Conservation (phyloP, 1,140 invertebrate species). For the Heliconius hewitsoni region DNA sequence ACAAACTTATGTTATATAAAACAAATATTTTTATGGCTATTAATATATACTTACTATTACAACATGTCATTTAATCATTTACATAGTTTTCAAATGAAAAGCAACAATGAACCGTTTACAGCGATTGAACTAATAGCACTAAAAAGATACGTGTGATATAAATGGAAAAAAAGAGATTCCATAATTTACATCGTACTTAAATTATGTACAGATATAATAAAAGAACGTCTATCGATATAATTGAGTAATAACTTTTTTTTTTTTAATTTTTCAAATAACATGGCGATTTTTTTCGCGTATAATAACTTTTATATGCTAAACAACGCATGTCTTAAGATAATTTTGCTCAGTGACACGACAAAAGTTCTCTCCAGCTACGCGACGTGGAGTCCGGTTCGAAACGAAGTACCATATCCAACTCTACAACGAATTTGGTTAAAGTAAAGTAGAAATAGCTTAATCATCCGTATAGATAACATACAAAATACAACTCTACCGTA, state of each 20-base stretch:
- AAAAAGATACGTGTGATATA: conserved; percentile 58
- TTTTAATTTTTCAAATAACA: conserved; percentile 22
- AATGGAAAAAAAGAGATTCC: conserved; percentile 78
- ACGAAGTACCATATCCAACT: conserved; percentile 23
- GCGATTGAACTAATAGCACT: conserved; percentile 68
- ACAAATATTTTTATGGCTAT: conserved; percentile 80
- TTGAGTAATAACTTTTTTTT: conserved; percentile 14
- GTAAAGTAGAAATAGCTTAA: conserved; percentile 12
- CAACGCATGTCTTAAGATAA: conserved; percentile 12
- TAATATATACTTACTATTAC: conserved; percentile 78
- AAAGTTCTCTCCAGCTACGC: background rate
- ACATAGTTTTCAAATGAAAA: conserved; percentile 76
- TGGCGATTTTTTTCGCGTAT: conserved; percentile 15
- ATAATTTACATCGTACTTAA: conserved; percentile 73
- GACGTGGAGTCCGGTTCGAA: conserved; percentile 15
- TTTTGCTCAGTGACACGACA: conserved; percentile 7
- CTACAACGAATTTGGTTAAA: conserved; percentile 18
- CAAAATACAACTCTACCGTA: conserved; percentile 35
- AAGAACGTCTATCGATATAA: conserved; percentile 52
- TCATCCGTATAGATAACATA: conserved; percentile 26
- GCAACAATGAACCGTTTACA: conserved; percentile 74
- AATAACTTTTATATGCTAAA: conserved; percentile 16
- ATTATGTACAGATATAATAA: conserved; percentile 68
- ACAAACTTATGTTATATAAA: conserved; percentile 81
- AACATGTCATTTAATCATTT: conserved; percentile 79